Evolutionary conservation across 2,113 vertebrate species (phyloP).

Genomic region (Zosterops japonicus): DNA sequence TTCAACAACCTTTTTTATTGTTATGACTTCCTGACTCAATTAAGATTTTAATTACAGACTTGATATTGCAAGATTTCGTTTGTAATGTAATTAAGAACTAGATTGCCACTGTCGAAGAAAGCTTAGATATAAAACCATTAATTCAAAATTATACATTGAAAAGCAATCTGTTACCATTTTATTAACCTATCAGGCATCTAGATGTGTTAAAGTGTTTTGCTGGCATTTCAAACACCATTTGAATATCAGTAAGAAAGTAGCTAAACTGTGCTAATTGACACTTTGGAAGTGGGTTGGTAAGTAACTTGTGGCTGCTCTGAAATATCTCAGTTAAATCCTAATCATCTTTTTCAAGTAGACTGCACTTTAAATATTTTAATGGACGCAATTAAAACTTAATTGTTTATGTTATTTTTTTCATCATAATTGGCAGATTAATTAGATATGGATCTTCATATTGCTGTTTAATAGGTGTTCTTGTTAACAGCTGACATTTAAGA

Average conservation of each 20-base stretch:
- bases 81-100: constrained; percentile 14
- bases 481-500: background rate
- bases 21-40: background rate
- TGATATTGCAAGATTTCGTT: background rate
- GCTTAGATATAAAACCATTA: background rate
- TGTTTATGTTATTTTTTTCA: background rate
- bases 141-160: constrained; percentile 22
- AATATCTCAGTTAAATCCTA: background rate
- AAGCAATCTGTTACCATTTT: constrained; percentile 25
- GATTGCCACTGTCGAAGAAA: background rate
- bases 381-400: constrained; percentile 4
- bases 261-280: constrained; percentile 16
- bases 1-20: background rate
- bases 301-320: background rate
- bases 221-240: background rate
- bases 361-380: constrained; percentile 27
- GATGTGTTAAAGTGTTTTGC: background rate
- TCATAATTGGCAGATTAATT: background rate
- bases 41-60: constrained; percentile 5
- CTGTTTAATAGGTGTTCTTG: background rate
- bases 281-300: background rate
- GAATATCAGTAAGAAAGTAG: background rate
- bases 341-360: background rate
- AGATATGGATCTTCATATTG: background rate
- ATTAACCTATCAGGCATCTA: constrained; percentile 4